A percentile compares a stretch with the other conserved stretches of the same genome.
Conservation (phyloP, 2,113 vertebrate genomes). For the Canis aureus region DNA sequence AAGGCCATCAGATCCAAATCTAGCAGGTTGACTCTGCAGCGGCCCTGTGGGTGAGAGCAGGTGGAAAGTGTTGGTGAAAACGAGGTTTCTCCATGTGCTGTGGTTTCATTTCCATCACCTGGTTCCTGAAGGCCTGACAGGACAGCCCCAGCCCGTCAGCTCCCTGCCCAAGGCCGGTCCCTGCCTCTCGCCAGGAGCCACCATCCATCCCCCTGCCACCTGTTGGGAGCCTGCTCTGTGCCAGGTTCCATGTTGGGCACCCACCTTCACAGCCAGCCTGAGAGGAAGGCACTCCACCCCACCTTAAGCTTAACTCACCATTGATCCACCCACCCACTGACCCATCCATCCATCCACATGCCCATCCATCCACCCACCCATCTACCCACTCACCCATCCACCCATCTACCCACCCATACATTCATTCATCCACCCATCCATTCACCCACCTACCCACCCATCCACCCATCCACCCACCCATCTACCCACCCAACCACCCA, state of each 20-base stretch:
- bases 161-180: not conserved
- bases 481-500: fast-evolving
- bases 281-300: not conserved
- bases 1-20: too few species aligned
- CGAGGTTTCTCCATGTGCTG: not conserved
- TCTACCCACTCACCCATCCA: too few species aligned
- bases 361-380: not conserved
- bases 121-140: not conserved
- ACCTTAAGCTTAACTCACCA: fast-evolving
- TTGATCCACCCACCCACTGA: too few species aligned
- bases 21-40: fast-evolving
- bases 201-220: fast-evolving
- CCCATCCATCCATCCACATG: too few species aligned
- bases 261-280: not conserved
- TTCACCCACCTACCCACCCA: too few species aligned
- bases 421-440: too few species aligned
- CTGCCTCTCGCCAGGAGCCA: not conserved
- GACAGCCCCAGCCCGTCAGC: not conserved
- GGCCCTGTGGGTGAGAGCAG: not conserved
- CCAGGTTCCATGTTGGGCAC: fast-evolving
- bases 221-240: not conserved
- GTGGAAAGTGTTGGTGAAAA: not conserved
- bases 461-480: too few species aligned
- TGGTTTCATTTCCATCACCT: not conserved
- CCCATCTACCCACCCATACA: too few species aligned